Evolutionary conservation across 2,113 vertebrate genomes (phyloP).

Genomic region (Pteruthius melanotis): DNA sequence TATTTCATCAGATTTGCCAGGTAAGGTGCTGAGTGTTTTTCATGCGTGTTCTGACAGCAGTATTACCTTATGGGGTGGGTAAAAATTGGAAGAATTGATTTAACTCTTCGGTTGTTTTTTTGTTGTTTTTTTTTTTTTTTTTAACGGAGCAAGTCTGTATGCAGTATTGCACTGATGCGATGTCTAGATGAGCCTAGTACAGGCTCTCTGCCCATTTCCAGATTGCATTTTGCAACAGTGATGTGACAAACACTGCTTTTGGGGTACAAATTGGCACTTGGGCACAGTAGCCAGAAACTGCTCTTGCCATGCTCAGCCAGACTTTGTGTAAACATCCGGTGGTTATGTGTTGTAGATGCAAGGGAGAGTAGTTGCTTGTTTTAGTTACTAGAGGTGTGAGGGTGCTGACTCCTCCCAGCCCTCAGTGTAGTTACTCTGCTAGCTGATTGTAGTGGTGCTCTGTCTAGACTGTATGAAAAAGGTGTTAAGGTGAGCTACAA

Average conservation of each 20-base stretch:
- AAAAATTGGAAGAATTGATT: neutral
- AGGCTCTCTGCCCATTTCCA: neutral
- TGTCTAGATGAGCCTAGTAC: neutral
- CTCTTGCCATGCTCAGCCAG: neutral
- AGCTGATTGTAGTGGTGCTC: neutral
- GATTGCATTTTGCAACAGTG: neutral
- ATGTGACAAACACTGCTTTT: neutral
- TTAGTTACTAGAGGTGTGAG: neutral
- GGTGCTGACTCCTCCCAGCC: neutral
- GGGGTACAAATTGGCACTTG: neutral
- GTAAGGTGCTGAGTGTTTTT: constrained; percentile 73
- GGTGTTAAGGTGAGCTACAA: constrained; percentile 49
- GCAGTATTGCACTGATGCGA: neutral
- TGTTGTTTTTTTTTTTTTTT: neutral
- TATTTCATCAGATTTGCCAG: constrained; percentile 91
- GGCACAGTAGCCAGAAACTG: neutral
- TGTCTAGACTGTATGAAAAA: constrained; percentile 46
- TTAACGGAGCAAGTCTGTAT: neutral
- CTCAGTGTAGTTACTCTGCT: neutral
- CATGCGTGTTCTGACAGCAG: neutral
- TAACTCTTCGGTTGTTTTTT: neutral
- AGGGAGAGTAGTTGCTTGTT: neutral
- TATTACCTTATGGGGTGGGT: neutral
- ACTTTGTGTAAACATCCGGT: neutral
- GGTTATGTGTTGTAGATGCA: neutral